Conservation (phyloP, 2,797 vertebrate species). For the Australoheros facetus region DNA sequence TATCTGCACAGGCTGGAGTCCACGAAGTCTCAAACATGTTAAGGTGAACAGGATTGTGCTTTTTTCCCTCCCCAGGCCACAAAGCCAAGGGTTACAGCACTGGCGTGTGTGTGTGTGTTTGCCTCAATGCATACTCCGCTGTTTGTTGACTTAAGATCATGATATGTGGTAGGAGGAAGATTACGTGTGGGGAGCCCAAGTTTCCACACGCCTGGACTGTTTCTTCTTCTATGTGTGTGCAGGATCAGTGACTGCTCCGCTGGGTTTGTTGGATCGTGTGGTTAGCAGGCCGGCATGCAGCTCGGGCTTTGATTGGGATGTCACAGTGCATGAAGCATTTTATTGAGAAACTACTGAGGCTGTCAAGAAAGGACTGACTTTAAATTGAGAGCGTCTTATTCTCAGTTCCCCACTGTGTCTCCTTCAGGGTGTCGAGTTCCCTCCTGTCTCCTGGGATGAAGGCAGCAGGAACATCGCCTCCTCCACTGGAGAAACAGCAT, state of each 20-base stretch:
- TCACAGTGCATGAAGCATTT: constrained; percentile 47
- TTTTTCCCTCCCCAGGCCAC: constrained; percentile 49
- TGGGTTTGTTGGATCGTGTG: constrained; percentile 47
- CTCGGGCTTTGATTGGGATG: constrained; percentile 38
- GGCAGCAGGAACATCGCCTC: constrained; percentile 81
- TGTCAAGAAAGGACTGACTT: constrained; percentile 10
- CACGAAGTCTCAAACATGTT: constrained; percentile 56
- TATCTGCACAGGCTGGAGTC: constrained; percentile 39
- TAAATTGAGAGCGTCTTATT: constrained; percentile 1
- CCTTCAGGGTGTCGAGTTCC: constrained; percentile 82
- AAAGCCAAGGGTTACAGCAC: constrained; percentile 36
- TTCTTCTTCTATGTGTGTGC: constrained; percentile 58
- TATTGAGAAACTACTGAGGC: constrained; percentile 31
- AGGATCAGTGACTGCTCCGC: constrained; percentile 50
- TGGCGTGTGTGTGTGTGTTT: constrained; percentile 15
- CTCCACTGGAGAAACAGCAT: constrained; percentile 87
- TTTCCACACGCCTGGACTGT: constrained; percentile 72
- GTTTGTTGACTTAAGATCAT: constrained; percentile 74
- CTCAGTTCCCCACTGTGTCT: constrained; percentile 3
- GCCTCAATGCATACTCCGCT: constrained; percentile 60
- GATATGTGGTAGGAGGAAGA: constrained; percentile 70
- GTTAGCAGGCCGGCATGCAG: constrained; percentile 26
- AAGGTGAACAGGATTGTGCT: constrained; percentile 41
- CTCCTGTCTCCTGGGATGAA: constrained; percentile 89
- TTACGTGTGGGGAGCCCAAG: constrained; percentile 68